Evolutionary conservation across 2,888 invertebrate species (phyloP).

Genomic region (Eupithecia abbreviata): DNA sequence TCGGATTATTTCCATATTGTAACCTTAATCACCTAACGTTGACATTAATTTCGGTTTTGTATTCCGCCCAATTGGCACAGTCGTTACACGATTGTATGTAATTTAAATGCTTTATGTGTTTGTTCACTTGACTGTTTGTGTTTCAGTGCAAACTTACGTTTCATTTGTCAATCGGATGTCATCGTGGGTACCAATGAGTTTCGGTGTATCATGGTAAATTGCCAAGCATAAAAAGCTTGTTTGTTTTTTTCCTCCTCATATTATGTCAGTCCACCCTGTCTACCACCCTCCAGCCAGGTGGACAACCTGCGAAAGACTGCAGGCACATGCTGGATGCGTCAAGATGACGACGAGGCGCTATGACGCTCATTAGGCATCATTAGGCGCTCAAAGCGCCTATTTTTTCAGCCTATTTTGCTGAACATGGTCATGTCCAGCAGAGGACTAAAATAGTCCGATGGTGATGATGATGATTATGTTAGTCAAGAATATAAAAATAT

Average conservation of each 20-base stretch:
- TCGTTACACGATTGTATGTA: slow-evolving; percentile 48
- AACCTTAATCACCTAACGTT: slow-evolving; percentile 63
- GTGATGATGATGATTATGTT: neutral
- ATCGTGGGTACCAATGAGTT: slow-evolving; percentile 17
- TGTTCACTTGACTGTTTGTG: slow-evolving; percentile 27
- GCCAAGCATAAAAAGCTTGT: too few species aligned
- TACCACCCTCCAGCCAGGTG: too few species aligned
- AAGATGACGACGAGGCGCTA: too few species aligned
- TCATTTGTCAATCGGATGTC: slow-evolving; percentile 16
- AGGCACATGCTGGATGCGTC: too few species aligned
- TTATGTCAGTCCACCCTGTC: neutral
- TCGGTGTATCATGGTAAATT: neutral
- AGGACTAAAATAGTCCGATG: too few species aligned
- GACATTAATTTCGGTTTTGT: slow-evolving; percentile 62
- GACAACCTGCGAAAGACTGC: too few species aligned
- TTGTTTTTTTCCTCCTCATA: neutral
- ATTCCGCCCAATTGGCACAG: slow-evolving; percentile 50
- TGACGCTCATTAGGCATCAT: too few species aligned
- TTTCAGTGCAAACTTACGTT: slow-evolving; percentile 30
- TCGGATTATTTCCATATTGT: slow-evolving; percentile 57
- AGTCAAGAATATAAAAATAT: too few species aligned
- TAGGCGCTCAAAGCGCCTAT: too few species aligned
- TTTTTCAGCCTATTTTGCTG: too few species aligned
- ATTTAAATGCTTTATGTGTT: slow-evolving; percentile 37
- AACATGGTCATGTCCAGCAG: too few species aligned